Evolutionary conservation across 2,888 invertebrate species (phyloP).

Genomic region (Kryphioiulus occultus): DNA sequence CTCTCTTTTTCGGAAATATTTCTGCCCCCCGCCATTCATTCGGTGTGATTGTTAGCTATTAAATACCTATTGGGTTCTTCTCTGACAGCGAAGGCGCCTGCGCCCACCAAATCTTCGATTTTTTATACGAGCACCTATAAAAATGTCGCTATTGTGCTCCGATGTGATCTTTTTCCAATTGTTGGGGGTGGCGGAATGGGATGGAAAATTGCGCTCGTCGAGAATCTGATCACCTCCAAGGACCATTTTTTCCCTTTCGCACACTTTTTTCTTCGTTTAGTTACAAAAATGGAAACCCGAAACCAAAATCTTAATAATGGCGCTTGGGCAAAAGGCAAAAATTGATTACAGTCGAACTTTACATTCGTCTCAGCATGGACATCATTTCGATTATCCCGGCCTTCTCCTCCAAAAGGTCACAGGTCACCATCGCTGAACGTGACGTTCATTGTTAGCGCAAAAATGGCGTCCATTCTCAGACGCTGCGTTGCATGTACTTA

Average conservation of each 20-base stretch:
- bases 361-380: not conserved
- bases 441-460: not conserved
- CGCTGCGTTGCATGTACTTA: not conserved
- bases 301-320: constrained; percentile 42
- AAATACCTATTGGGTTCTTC: not conserved
- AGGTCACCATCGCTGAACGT: not conserved
- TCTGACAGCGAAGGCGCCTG: not conserved
- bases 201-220: not conserved
- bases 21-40: not conserved
- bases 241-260: not conserved
- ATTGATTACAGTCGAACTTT: not conserved
- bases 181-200: constrained; percentile 3
- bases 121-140: constrained; percentile 41
- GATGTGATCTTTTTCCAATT: constrained; percentile 40
- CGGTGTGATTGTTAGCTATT: constrained; percentile 8
- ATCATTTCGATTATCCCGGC: not conserved
- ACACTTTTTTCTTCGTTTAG: not conserved
- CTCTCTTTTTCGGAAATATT: not conserved
- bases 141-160: constrained; percentile 2
- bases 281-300: constrained; percentile 37
- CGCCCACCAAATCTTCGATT: not conserved
- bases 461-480: not conserved
- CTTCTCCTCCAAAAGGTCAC: not conserved
- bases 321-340: not conserved
- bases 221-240: constrained; percentile 40